Evolutionary conservation across 2,888 invertebrate species (phyloP).

Genomic region (Nesidiocoris tenuis): DNA sequence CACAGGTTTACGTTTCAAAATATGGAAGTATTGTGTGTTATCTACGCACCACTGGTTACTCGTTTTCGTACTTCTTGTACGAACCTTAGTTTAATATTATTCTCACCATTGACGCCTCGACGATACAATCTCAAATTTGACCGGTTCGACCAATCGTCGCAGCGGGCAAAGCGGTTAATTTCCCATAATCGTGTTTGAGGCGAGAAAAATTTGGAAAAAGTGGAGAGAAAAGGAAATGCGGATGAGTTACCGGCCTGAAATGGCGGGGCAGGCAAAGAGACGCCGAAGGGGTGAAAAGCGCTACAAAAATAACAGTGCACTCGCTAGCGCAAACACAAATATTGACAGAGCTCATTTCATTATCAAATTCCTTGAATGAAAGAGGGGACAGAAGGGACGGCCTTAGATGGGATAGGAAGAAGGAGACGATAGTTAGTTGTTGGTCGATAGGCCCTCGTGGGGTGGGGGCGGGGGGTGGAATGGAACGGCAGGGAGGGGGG

Average conservation of each 20-base stretch:
- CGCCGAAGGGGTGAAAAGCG: neutral
- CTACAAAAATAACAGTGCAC: conserved; percentile 28
- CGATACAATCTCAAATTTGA: too few relatives aligned
- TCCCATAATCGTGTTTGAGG: neutral
- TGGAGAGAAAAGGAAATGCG: neutral
- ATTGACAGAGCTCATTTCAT: conserved; percentile 27
- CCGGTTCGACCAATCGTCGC: too few relatives aligned
- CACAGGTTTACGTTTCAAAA: too few relatives aligned
- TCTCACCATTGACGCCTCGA: too few relatives aligned
- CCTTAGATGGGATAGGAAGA: neutral
- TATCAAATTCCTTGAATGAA: conserved; percentile 31
- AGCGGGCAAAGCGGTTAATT: too few relatives aligned
- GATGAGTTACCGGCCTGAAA: neutral
- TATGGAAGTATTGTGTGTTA: too few relatives aligned
- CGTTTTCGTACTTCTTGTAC: too few relatives aligned
- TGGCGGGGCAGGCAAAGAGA: neutral
- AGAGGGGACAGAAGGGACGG: conserved; percentile 2
- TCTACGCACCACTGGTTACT: too few relatives aligned
- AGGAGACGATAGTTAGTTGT: neutral
- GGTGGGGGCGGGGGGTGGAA: neutral
- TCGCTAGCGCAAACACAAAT: conserved; percentile 30
- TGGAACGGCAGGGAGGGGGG: neutral
- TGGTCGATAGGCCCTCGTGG: neutral
- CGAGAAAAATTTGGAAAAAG: neutral
- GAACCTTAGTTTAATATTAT: too few relatives aligned